Conservation (phyloP, 2,888 invertebrate species). For the Ormyrus nitidulus region DNA sequence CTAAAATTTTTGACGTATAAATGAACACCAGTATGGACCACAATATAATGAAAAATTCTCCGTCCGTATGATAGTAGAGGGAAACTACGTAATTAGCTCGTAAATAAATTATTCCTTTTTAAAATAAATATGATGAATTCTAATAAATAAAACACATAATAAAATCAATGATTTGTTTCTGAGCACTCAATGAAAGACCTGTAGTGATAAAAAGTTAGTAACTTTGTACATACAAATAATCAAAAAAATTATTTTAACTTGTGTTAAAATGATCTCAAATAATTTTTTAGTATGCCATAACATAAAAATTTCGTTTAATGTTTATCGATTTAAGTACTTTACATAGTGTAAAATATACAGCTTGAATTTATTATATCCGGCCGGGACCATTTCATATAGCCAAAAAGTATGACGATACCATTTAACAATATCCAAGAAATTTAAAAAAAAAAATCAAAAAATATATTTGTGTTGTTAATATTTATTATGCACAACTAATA, state of each 20-base stretch:
- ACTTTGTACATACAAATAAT: background rate
- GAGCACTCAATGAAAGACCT: slow-evolving; percentile 47
- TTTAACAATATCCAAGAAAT: slow-evolving; percentile 38
- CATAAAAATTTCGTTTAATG: slow-evolving; percentile 28
- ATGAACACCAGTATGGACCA: slow-evolving; percentile 59
- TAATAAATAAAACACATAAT: slow-evolving; percentile 16
- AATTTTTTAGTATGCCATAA: background rate
- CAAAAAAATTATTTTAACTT: slow-evolving; percentile 11
- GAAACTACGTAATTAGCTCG: slow-evolving; percentile 50
- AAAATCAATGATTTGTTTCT: slow-evolving; percentile 48
- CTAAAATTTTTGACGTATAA: slow-evolving; percentile 32
- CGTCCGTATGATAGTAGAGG: slow-evolving; percentile 57
- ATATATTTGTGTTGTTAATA: slow-evolving; percentile 18
- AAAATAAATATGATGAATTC: slow-evolving; percentile 4
- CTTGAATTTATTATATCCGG: slow-evolving; percentile 51
- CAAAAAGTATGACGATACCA: slow-evolving; percentile 52
- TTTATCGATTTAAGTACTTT: slow-evolving; percentile 39
- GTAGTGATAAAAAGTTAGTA: background rate
- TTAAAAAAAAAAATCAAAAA: slow-evolving; percentile 35
- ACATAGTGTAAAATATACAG: slow-evolving; percentile 35
- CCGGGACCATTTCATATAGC: slow-evolving; percentile 51
- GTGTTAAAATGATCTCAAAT: slow-evolving; percentile 16
- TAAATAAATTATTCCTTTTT: slow-evolving; percentile 33
- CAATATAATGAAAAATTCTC: slow-evolving; percentile 57
- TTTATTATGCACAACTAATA: background rate